These are phyloP conservation scores for Astyanax mexicanus DNA, from an alignment of 2,797 vertebrate species.

Conservation along the genomic window DNA sequence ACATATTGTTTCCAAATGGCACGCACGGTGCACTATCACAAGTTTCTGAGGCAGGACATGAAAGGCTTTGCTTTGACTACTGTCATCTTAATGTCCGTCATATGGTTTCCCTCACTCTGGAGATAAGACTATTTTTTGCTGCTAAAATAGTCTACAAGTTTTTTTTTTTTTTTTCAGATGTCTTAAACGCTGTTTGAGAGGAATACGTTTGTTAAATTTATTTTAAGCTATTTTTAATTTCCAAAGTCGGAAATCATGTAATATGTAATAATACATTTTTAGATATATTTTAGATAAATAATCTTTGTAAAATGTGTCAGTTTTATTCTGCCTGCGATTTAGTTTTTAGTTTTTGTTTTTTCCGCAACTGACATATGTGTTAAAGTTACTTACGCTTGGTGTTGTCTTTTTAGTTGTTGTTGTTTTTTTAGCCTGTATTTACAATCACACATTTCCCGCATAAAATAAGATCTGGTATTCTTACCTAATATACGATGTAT, in stretches of 20 bases:
- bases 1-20: slow-evolving; percentile 61
- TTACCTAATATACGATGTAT: background rate
- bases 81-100: slow-evolving; percentile 14
- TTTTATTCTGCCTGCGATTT: too few species aligned
- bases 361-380: too few species aligned
- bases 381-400: too few species aligned
- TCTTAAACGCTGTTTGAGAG: background rate
- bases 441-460: background rate
- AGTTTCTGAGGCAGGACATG: slow-evolving; percentile 20
- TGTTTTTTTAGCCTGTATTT: too few species aligned
- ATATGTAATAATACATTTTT: background rate
- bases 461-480: background rate
- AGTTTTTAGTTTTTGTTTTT: too few species aligned
- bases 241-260: too few species aligned
- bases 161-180: too few species aligned
- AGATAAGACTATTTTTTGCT: background rate
- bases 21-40: slow-evolving; percentile 17
- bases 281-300: too few species aligned
- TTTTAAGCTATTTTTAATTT: too few species aligned
- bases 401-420: too few species aligned
- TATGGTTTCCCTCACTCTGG: slow-evolving; percentile 6
- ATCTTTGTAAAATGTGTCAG: too few species aligned
- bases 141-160: background rate
- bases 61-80: slow-evolving; percentile 20
- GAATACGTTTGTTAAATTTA: background rate